phyloP scores from a whole-genome alignment of 2,888 invertebrate genomes.

The Lissonota sp. region DNA sequence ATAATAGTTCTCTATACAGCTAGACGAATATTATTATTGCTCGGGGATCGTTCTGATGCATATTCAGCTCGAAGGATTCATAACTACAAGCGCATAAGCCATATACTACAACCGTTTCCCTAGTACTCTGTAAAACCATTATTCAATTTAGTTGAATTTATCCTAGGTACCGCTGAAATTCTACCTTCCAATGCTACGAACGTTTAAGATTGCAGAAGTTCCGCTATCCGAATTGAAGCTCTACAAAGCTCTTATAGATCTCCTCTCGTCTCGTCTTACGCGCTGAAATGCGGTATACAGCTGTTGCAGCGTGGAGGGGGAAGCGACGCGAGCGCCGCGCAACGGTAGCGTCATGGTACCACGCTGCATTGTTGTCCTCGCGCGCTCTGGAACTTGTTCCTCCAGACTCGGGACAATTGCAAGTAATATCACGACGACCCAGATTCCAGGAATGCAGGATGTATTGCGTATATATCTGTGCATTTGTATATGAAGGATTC shows the following conservation, averaged over 20 bases:
- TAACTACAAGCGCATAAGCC: conserved; percentile 30
- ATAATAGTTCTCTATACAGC: conserved; percentile 31
- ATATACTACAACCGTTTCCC: not conserved
- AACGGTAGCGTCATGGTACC: conserved; percentile 37
- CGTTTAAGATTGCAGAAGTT: conserved; percentile 57
- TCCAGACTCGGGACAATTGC: conserved; percentile 33
- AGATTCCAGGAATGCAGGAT: not conserved
- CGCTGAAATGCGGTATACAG: not conserved
- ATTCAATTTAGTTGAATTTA: conserved; percentile 65
- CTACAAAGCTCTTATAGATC: not conserved
- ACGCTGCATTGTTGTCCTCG: conserved; percentile 37
- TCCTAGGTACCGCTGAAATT: conserved; percentile 7
- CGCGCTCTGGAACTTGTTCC: not conserved
- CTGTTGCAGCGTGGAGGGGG: not conserved
- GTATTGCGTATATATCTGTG: too few relatives aligned
- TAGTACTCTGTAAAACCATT: conserved; percentile 57
- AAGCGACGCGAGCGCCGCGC: not conserved
- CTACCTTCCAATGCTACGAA: not conserved
- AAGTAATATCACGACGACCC: conserved; percentile 47
- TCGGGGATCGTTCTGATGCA: conserved; percentile 63
- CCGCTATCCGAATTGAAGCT: conserved; percentile 1
- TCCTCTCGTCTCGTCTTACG: conserved; percentile 30
- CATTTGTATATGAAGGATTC: too few relatives aligned
- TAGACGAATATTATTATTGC: conserved; percentile 62
- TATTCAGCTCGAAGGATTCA: conserved; percentile 60